phyloP scores from a whole-genome alignment of 2,113 vertebrate species.

The Cephalopterus ornatus region DNA sequence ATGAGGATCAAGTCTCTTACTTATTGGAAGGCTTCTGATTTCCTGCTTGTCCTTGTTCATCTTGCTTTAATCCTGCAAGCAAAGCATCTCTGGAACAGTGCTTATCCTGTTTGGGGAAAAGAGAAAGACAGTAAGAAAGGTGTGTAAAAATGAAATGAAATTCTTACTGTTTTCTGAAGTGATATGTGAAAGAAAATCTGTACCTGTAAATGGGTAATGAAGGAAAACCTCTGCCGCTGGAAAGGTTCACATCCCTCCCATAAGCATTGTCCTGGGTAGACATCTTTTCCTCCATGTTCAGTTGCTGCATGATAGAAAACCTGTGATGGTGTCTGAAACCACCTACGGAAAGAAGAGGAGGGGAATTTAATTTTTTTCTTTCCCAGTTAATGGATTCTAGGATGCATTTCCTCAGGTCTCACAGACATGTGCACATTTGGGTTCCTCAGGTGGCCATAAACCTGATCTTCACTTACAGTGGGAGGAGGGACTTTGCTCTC shows the following conservation, averaged over 20 bases:
- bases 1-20: conserved; percentile 66
- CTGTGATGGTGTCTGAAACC: conserved; percentile 97
- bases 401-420: too few species aligned
- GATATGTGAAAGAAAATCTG: background rate
- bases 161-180: background rate
- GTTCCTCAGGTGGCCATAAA: too few species aligned
- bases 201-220: conserved; percentile 98
- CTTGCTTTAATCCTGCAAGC: conserved; percentile 92
- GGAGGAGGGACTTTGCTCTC: too few species aligned
- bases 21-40: conserved; percentile 90
- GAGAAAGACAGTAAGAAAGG: background rate
- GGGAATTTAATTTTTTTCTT: background rate
- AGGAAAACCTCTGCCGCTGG: conserved; percentile 95
- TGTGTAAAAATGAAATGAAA: background rate
- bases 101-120: conserved; percentile 84
- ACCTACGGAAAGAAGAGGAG: conserved; percentile 72
- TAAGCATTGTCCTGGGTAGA: conserved; percentile 90
- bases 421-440: too few species aligned
- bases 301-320: conserved; percentile 98
- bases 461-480: too few species aligned
- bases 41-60: conserved; percentile 90
- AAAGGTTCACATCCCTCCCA: conserved; percentile 99
- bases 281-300: conserved; percentile 91
- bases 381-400: background rate
- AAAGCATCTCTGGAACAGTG: conserved; percentile 98